Base-by-base conservation (phyloP, 2,797 vertebrate genomes). In the Macropodus opercularis region DNA sequence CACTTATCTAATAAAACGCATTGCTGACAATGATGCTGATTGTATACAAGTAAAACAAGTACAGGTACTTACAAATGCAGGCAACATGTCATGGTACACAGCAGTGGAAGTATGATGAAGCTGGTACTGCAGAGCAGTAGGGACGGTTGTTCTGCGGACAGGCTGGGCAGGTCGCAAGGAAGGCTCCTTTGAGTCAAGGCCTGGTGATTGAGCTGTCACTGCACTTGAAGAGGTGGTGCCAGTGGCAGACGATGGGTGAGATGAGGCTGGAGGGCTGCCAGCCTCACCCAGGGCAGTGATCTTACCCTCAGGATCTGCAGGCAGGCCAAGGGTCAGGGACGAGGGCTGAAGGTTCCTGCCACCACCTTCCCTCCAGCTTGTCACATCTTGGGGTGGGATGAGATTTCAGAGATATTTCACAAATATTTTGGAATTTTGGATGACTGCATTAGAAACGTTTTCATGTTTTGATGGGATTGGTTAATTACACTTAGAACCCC, bases 291-390 rank as follows among this genome's bases (percentile, higher is more conserved):
- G 71, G 80, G 85, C 82, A 82, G 84, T 79, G 75, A 60, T 48
- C 66, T 93, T 94, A 73, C 76, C 88, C 89, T 94, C 93, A 21
- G 90, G 72, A 35, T 94, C 93, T 51, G 87, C 64, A 74, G 90
- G 85, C 54, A 86, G 76, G 74, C 88, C 65, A 22, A 88, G 83
- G 68, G 87, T 87, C 68, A 91, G 75, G 54, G 87, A 83, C 12
- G 88, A 85, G 79, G 93, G 92, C 65, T 92, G 93, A 76, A 98
- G 95, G 92, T 94, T 98, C 93, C 97, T 95, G 92, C 97, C 96
- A 88, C 98, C 98, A 88, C 98, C 98, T 95, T 98, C 98, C 95
- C 98, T 96, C 98, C 98, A 99, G 91, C 97, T 99, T 8, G 96
- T 98, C 86, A 98, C 98, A 91, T 99, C 98, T 99, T 83, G 13